Percentiles rank a stretch among this genome's conserved stretches.
These are phyloP conservation scores for Drosophila merina DNA, from an alignment of 2,888 invertebrate genomes.

Conservation along the genomic window DNA sequence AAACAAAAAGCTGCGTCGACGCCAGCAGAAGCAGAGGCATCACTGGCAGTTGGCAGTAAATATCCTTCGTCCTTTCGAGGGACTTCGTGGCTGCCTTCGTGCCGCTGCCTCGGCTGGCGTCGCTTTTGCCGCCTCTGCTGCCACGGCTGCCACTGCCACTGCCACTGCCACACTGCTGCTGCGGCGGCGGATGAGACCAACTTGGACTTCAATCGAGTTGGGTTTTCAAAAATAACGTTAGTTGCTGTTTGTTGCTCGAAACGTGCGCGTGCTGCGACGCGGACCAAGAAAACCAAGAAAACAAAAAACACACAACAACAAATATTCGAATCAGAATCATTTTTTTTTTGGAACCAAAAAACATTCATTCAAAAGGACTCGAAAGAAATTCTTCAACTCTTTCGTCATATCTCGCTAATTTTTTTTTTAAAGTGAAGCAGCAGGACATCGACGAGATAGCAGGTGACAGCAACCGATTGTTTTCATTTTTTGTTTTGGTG, in stretches of 20 bases:
- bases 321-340: constrained; percentile 9
- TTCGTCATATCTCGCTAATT: constrained; percentile 8
- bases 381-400: background rate
- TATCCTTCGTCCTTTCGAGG: constrained; percentile 45
- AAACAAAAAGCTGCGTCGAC: constrained; percentile 45
- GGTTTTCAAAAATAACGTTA: constrained; percentile 81
- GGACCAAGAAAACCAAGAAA: constrained; percentile 48
- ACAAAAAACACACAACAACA: constrained; percentile 2
- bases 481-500: constrained; percentile 39
- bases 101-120: background rate
- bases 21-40: constrained; percentile 39
- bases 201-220: constrained; percentile 77
- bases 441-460: background rate
- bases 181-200: constrained; percentile 46
- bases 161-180: constrained; percentile 47
- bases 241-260: constrained; percentile 83
- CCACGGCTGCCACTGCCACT: constrained; percentile 17
- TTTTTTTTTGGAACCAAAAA: background rate
- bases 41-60: constrained; percentile 45
- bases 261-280: constrained; percentile 82
- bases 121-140: constrained; percentile 10
- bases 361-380: background rate
- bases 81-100: constrained; percentile 19
- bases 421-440: constrained; percentile 27
- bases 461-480: constrained; percentile 8